Evolutionary conservation across 2,113 vertebrate species (phyloP).

Genomic region (Trogon melanurus): DNA sequence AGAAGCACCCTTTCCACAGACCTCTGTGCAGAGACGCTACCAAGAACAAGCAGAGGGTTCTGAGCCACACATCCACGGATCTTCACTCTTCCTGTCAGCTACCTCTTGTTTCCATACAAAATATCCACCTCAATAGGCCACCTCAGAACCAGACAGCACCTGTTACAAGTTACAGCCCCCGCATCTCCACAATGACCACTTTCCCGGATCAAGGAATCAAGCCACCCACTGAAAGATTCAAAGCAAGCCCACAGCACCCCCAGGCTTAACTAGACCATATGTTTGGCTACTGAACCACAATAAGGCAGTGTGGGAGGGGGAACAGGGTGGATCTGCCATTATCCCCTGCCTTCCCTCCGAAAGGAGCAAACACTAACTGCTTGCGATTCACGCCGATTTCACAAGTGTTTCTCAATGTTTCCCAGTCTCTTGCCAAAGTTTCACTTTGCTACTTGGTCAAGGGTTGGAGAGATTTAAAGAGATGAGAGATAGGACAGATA

Average conservation of each 20-base stretch:
- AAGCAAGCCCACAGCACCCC: background rate
- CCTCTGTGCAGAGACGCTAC: background rate
- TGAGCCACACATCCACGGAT: background rate
- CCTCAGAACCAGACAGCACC: background rate
- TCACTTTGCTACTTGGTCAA: constrained; percentile 47
- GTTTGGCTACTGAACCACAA: constrained; percentile 22
- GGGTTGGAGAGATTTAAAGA: constrained; percentile 37
- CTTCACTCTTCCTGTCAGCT: background rate
- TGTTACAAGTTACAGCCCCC: background rate
- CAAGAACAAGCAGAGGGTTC: background rate
- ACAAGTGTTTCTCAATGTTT: constrained; percentile 48
- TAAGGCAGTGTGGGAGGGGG: constrained; percentile 20
- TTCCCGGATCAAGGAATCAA: background rate
- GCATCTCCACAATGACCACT: background rate
- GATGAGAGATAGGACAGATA: constrained; percentile 12
- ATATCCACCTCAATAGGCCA: background rate
- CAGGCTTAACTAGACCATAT: background rate
- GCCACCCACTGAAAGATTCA: background rate
- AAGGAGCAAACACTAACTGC: constrained; percentile 22
- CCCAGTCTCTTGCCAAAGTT: constrained; percentile 52
- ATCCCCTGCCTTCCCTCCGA: background rate
- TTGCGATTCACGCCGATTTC: constrained; percentile 35
- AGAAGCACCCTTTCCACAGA: background rate
- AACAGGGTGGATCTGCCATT: constrained; percentile 8
- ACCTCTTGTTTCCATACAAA: background rate